Evolutionary conservation across 1,140 invertebrate species (phyloP), one percentile per base, ranked within the genome.

Genomic region (Drosophila lini): DNA sequence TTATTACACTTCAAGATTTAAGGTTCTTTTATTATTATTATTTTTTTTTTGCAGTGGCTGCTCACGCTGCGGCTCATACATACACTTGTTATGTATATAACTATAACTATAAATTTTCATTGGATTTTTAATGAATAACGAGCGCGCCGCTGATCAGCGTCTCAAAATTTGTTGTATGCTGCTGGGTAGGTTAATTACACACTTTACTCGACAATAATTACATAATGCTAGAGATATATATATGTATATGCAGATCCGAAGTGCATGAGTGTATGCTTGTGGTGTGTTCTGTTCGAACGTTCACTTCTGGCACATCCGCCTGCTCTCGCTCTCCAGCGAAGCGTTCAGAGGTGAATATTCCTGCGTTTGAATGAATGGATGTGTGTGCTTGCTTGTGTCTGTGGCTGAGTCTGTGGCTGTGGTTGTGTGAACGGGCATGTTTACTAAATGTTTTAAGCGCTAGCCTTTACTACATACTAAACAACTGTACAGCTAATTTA

Each of bases 401-500:
- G 42, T 70, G 64, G 8, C 22, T 64, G 75, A 19, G 19, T 19
- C 19, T 19, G 19, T 34, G 58, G 16, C 22, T 70, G 28, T 70
- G n/a, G 57, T 41, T 62, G 16, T 45, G 44, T 25, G 19, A 57
- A 47, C 32, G 70, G 59, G 63, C 68, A 53, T 67, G 80, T 69
- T 78, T 84, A 71, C 69, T 84, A 89, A 74, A 84, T 82, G 60
- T 78, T 88, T 75, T 78, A 86, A 84, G 84, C 74, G 59, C 78
- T 89, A 89, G 85, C 79, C 65, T 89, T 80, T 75, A 69, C 74
- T 85, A 84, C 64, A 73, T 73, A 78, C 84, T 89, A 81, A 78
- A 68, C 59, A 89, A 81, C 80, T 89, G 84, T 89, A 89, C 84
- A 89, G 60, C 84, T 89, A 89, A 89, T 84, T 84, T 78, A 89